Percentiles rank a stretch among this genome's conserved stretches.
Conservation (phyloP, 2,888 invertebrate species). For the Arge pagana region DNA sequence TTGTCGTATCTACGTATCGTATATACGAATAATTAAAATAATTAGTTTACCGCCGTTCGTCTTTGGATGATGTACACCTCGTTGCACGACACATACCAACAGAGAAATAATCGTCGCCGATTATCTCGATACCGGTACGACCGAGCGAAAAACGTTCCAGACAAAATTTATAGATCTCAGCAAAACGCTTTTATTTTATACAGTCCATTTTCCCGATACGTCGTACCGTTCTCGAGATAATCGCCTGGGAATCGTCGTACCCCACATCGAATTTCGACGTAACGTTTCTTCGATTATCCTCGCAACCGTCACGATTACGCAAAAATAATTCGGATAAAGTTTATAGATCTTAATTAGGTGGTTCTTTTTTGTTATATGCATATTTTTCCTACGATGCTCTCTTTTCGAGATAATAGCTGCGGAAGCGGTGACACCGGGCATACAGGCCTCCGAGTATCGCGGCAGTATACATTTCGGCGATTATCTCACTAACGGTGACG, state of each 20-base stretch:
- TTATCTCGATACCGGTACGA: not conserved
- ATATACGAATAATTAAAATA: too few relatives aligned
- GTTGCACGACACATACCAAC: too few relatives aligned
- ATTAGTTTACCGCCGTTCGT: too few relatives aligned
- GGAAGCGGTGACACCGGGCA: conserved; percentile 6
- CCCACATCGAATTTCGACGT: not conserved
- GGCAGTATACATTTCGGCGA: too few relatives aligned
- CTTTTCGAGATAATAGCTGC: conserved; percentile 22
- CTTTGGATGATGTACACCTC: too few relatives aligned
- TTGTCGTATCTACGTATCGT: too few relatives aligned
- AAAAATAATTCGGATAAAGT: not conserved
- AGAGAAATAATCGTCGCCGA: too few relatives aligned
- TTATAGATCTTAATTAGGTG: not conserved
- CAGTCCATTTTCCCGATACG: not conserved
- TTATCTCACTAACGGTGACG: too few relatives aligned
- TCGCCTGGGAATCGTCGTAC: too few relatives aligned
- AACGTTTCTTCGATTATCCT: not conserved
- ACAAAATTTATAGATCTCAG: not conserved
- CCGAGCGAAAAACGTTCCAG: not conserved
- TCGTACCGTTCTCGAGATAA: not conserved
- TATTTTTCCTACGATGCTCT: not conserved
- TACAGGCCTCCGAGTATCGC: too few relatives aligned
- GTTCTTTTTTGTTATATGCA: not conserved
- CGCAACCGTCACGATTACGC: not conserved
- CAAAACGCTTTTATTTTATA: not conserved